Percentiles rank a stretch among this genome's conserved stretches.
Conservation (phyloP, 2,113 vertebrate species). For the Otis tarda region DNA sequence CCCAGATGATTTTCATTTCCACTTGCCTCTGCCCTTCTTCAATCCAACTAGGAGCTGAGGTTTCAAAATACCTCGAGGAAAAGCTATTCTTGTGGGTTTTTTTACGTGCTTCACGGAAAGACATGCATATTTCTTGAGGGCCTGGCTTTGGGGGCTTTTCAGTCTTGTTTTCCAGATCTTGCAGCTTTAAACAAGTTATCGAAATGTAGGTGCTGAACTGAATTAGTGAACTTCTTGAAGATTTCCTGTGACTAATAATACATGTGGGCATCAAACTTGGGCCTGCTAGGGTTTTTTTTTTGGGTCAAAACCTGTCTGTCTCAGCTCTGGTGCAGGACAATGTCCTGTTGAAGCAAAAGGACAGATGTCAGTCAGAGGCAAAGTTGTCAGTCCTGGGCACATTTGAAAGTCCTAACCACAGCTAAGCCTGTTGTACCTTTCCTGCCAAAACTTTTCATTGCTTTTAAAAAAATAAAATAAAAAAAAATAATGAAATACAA, state of each 20-base stretch:
- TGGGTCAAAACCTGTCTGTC: not conserved
- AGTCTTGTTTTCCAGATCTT: not conserved
- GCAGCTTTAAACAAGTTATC: not conserved
- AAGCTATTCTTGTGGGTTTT: not conserved
- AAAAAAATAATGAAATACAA: not conserved
- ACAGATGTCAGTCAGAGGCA: not conserved
- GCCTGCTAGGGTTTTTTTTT: not conserved
- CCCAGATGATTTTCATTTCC: conserved; percentile 23
- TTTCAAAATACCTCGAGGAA: not conserved
- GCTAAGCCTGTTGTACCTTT: not conserved
- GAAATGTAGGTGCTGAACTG: not conserved
- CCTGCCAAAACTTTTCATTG: not conserved
- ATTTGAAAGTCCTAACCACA: not conserved
- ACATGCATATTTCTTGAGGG: not conserved
- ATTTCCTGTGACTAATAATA: not conserved
- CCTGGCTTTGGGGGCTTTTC: not conserved
- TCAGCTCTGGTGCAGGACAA: not conserved
- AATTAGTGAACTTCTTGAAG: not conserved
- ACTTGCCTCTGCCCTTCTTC: not conserved
- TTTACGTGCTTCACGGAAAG: not conserved
- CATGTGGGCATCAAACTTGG: not conserved
- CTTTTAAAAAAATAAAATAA: not conserved
- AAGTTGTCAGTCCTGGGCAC: not conserved
- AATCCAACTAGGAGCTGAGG: not conserved
- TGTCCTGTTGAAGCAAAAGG: not conserved